Percentiles rank a stretch among this genome's conserved stretches.
These are phyloP conservation scores for Standfussiana lucernea DNA, from an alignment of 2,888 invertebrate genomes.

Conservation along the genomic window DNA sequence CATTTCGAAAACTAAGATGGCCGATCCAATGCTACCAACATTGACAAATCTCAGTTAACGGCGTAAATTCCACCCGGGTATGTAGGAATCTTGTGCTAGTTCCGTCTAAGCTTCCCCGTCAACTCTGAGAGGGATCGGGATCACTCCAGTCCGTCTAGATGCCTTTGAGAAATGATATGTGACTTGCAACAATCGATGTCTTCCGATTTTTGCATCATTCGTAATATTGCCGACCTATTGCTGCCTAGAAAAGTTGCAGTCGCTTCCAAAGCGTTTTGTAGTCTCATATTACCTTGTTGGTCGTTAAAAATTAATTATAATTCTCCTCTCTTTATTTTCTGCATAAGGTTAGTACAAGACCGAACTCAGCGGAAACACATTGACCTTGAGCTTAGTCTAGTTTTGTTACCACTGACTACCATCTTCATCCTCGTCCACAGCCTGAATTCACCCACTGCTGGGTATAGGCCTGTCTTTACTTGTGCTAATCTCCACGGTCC, in stretches of 20 bases:
- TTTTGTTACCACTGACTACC: too few relatives aligned
- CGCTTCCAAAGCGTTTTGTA: not conserved
- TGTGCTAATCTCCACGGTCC: too few relatives aligned
- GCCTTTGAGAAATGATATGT: not conserved
- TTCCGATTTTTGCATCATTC: conserved; percentile 9
- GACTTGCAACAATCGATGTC: not conserved
- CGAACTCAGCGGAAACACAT: too few relatives aligned
- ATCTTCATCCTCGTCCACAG: too few relatives aligned
- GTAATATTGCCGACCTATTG: not conserved
- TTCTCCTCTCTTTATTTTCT: too few relatives aligned
- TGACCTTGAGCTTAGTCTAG: too few relatives aligned
- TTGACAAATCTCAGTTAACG: conserved; percentile 41
- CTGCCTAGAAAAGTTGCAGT: not conserved
- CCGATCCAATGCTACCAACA: conserved; percentile 35
- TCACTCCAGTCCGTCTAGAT: conserved; percentile 19
- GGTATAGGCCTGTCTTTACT: too few relatives aligned
- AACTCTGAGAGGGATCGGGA: conserved; percentile 34
- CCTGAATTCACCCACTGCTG: too few relatives aligned
- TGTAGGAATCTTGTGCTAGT: conserved; percentile 16
- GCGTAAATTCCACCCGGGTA: not conserved
- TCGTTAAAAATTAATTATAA: too few relatives aligned
- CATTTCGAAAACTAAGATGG: conserved; percentile 18
- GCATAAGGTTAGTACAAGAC: too few relatives aligned
- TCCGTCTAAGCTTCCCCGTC: conserved; percentile 45
- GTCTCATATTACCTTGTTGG: too few relatives aligned